Evolutionary conservation across 2,113 vertebrate species (phyloP).

Genomic region (Phaethornis superciliosus): DNA sequence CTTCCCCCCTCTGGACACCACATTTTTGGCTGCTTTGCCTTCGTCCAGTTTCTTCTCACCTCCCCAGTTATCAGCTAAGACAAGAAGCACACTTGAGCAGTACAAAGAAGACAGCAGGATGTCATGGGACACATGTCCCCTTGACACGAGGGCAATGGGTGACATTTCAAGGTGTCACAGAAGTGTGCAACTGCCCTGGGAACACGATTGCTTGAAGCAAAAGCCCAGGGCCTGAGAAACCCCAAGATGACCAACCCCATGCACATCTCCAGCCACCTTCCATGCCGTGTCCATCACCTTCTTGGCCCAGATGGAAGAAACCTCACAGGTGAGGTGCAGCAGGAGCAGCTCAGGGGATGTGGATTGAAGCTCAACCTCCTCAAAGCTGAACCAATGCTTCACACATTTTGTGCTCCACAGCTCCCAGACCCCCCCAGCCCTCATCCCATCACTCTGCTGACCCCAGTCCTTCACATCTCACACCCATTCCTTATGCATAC

Average conservation of each 20-base stretch:
- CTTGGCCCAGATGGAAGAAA: rapidly evolving
- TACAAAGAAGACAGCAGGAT: neutral
- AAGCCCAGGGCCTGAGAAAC: neutral
- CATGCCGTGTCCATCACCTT: rapidly evolving
- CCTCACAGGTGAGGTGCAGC: neutral
- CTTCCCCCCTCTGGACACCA: rapidly evolving
- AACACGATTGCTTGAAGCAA: rapidly evolving
- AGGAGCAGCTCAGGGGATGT: neutral
- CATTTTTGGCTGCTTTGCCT: neutral
- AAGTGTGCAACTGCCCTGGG: neutral
- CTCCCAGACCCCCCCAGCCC: rapidly evolving
- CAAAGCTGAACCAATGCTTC: rapidly evolving
- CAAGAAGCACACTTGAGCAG: neutral
- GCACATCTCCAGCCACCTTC: neutral
- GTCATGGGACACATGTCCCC: neutral
- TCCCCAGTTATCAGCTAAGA: neutral
- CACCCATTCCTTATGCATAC: neutral
- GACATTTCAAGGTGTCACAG: neutral
- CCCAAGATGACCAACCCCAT: rapidly evolving
- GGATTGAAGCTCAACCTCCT: neutral
- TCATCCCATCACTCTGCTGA: rapidly evolving
- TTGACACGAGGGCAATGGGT: neutral
- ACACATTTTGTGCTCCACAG: neutral
- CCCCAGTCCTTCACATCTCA: rapidly evolving
- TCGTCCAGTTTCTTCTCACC: neutral